Evolutionary conservation across 1,140 invertebrate species (phyloP).

Genomic region (Scaptomyza pallida): DNA sequence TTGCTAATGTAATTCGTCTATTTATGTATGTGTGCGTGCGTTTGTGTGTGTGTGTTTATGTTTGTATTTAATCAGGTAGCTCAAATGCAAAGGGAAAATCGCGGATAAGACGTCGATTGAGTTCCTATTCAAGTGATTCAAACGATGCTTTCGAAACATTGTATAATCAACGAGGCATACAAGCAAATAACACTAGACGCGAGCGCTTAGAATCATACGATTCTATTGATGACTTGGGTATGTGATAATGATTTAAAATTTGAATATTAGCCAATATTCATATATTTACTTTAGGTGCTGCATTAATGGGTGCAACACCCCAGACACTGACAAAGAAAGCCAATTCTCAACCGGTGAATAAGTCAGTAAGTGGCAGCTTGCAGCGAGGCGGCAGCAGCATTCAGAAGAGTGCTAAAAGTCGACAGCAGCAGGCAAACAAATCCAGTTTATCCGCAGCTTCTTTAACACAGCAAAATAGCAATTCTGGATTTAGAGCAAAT

Average conservation of each 20-base stretch:
- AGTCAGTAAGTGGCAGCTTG: conserved; percentile 5
- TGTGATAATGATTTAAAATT: background rate
- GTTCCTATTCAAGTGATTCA: conserved; percentile 59
- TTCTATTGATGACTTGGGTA: conserved; percentile 65
- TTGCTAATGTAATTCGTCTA: background rate
- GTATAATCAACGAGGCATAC: conserved; percentile 33
- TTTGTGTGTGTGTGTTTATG: background rate
- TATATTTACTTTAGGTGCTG: conserved; percentile 39
- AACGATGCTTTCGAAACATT: conserved; percentile 60
- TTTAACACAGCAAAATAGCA: background rate
- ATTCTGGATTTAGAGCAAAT: conserved; percentile 14
- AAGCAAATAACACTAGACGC: conserved; percentile 27
- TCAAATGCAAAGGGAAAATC: conserved; percentile 27
- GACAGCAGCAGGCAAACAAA: background rate
- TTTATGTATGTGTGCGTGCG: no score
- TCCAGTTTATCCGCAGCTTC: background rate
- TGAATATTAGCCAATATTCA: background rate
- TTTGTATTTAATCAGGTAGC: conserved; percentile 9
- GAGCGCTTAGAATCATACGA: conserved; percentile 54
- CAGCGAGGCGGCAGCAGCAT: conserved; percentile 19
- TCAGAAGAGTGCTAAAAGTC: conserved; percentile 2
- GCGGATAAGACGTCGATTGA: conserved; percentile 2
- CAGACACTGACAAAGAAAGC: conserved; percentile 32
- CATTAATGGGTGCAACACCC: conserved; percentile 49
- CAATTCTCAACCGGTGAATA: conserved; percentile 16